Conservation (phyloP, 2,113 vertebrate species). For the Siphamia tubifer region DNA sequence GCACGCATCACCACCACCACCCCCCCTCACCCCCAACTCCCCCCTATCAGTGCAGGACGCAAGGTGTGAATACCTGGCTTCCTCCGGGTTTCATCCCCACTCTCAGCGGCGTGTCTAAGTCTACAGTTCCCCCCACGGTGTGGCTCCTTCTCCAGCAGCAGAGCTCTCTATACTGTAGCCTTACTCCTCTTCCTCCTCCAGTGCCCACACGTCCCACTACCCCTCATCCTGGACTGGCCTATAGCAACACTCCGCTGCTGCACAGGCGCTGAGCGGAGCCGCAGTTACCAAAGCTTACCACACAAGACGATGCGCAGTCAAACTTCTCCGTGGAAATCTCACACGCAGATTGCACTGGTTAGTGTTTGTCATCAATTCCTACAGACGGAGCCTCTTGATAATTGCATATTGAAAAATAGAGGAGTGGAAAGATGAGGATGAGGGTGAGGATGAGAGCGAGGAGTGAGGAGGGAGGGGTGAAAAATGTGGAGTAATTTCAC, state of each 20-base stretch:
- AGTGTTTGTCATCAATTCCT: constrained; percentile 44
- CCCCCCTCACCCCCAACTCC: no score
- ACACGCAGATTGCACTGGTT: constrained; percentile 40
- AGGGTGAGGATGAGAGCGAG: not conserved
- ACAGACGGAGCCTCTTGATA: constrained; percentile 49
- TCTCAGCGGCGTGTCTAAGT: not conserved
- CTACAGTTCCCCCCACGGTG: not conserved
- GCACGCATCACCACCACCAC: no score
- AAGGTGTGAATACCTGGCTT: not conserved
- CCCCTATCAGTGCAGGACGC: not conserved
- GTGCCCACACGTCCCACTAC: constrained; percentile 24
- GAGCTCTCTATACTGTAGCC: not conserved
- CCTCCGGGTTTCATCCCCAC: constrained; percentile 6
- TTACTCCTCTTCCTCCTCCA: not conserved
- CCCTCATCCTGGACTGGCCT: constrained; percentile 16
- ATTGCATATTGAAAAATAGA: constrained; percentile 31
- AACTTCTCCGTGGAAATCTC: constrained; percentile 55
- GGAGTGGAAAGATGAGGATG: not conserved
- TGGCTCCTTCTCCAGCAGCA: not conserved
- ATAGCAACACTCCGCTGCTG: constrained; percentile 32
- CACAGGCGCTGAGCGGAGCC: constrained; percentile 26
- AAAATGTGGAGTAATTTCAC: constrained; percentile 36
- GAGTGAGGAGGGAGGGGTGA: not conserved
- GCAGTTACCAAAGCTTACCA: constrained; percentile 62
- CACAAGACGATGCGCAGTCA: constrained; percentile 61